Conservation (phyloP, 2,797 vertebrate genomes). For the Apogon hyalosoma region DNA sequence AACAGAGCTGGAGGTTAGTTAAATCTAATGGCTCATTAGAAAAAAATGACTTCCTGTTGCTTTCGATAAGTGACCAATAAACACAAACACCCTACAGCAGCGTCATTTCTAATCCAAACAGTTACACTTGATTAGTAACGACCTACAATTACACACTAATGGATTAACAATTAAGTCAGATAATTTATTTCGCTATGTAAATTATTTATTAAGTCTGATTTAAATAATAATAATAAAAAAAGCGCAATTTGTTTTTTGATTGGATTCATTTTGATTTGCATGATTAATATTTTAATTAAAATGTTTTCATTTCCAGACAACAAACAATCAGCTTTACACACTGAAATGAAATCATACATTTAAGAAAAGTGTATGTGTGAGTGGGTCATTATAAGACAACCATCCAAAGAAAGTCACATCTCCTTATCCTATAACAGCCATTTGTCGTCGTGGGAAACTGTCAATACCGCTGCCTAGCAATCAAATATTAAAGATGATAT, state of each 20-base stretch:
- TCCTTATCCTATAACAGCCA: slow-evolving; percentile 22
- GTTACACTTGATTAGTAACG: slow-evolving; percentile 13
- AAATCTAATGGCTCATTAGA: slow-evolving; percentile 10
- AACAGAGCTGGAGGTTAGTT: neutral
- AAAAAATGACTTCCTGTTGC: slow-evolving; percentile 1
- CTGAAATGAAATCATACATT: slow-evolving; percentile 17
- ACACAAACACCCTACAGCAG: slow-evolving; percentile 1
- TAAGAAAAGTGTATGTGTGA: neutral
- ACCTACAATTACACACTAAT: neutral
- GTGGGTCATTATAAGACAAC: slow-evolving; percentile 36
- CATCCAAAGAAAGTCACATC: slow-evolving; percentile 35
- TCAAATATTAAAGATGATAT: slow-evolving; percentile 61
- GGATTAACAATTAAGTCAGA: too few species aligned
- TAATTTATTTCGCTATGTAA: too few species aligned
- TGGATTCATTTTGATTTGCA: slow-evolving; percentile 42
- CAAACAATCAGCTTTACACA: slow-evolving; percentile 47
- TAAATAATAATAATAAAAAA: neutral
- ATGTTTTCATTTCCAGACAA: slow-evolving; percentile 53
- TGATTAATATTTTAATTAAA: slow-evolving; percentile 60
- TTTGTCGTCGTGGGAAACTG: slow-evolving; percentile 43
- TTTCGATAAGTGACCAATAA: neutral
- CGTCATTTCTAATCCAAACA: slow-evolving; percentile 5
- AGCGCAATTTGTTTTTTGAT: slow-evolving; percentile 23
- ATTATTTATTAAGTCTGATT: neutral
- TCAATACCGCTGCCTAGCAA: slow-evolving; percentile 58